A percentile compares a stretch with the other conserved stretches of the same genome.
Evolutionary conservation across 2,797 vertebrate genomes (phyloP).

Genomic region (Pogonophryne albipinna): DNA sequence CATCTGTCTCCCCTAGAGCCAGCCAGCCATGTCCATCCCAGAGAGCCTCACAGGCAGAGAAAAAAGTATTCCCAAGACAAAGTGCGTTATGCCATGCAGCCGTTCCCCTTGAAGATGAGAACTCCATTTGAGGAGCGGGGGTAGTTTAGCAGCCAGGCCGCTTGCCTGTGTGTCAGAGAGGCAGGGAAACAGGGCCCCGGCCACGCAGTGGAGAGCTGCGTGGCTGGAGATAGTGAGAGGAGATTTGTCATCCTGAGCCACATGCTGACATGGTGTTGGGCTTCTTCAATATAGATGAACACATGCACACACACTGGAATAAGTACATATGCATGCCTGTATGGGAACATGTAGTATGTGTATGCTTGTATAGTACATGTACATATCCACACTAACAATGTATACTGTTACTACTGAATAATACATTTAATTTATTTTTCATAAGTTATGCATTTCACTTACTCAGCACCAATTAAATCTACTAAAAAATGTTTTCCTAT

Average conservation of each 20-base stretch:
- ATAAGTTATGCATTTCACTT: neutral
- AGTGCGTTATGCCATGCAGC: conserved; percentile 81
- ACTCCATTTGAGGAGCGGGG: conserved; percentile 79
- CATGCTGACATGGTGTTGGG: conserved; percentile 52
- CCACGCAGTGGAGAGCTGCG: conserved; percentile 56
- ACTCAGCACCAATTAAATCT: conserved; percentile 13
- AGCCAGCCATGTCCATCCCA: conserved; percentile 78
- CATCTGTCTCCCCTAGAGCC: conserved; percentile 83
- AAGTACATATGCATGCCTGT: neutral
- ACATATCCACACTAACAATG: neutral
- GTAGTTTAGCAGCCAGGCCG: conserved; percentile 74
- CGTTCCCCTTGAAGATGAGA: conserved; percentile 81
- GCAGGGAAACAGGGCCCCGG: conserved; percentile 65
- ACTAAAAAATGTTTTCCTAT: conserved; percentile 10
- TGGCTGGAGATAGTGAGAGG: conserved; percentile 65
- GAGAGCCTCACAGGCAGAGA: conserved; percentile 77
- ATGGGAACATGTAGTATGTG: neutral
- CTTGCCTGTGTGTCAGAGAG: conserved; percentile 66
- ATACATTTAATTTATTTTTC: neutral
- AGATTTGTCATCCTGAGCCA: conserved; percentile 76
- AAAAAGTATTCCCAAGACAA: conserved; percentile 84
- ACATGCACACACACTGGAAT: conserved; percentile 33
- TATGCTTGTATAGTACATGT: neutral
- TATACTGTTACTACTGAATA: neutral
- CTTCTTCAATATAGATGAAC: conserved; percentile 55